Evolutionary conservation across 2,113 vertebrate genomes (phyloP).

Genomic region (Synchiropus splendidus): DNA sequence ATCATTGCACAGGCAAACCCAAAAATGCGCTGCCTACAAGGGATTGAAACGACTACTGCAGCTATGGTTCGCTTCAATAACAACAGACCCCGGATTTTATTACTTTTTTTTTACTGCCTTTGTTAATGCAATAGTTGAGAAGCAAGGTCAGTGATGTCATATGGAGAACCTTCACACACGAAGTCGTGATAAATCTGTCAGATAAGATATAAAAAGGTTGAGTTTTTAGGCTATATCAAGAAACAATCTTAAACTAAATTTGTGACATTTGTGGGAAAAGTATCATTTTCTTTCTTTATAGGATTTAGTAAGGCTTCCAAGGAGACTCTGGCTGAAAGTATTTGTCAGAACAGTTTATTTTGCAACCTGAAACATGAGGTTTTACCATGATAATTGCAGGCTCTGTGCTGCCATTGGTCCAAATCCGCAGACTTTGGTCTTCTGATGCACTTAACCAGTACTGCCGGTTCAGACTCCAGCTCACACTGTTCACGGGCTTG

Average conservation of each 20-base stretch:
- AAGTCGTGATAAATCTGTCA: too few relatives aligned
- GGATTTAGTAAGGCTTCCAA: too few relatives aligned
- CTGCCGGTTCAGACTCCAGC: constrained; percentile 75
- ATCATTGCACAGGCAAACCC: constrained; percentile 25
- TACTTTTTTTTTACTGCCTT: constrained; percentile 13
- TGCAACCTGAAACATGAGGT: not conserved
- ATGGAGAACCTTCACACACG: too few relatives aligned
- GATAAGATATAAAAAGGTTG: too few relatives aligned
- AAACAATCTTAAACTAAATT: too few relatives aligned
- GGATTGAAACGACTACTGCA: constrained; percentile 12
- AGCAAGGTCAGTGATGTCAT: too few relatives aligned
- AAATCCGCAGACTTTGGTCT: constrained; percentile 72
- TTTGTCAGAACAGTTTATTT: too few relatives aligned
- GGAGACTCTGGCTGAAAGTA: too few relatives aligned
- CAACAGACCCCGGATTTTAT: constrained; percentile 9
- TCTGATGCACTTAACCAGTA: constrained; percentile 75
- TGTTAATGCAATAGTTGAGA: constrained; percentile 6
- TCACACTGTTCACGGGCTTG: constrained; percentile 69
- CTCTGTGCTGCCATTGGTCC: constrained; percentile 61
- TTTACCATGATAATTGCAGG: constrained; percentile 70
- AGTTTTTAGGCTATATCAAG: too few relatives aligned
- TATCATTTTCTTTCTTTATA: too few relatives aligned
- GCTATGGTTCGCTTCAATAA: constrained; percentile 20
- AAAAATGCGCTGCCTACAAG: constrained; percentile 12
- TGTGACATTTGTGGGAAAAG: too few relatives aligned